These are phyloP conservation scores for Channa argus DNA, from an alignment of 2,113 vertebrate species.

Conservation along the genomic window DNA sequence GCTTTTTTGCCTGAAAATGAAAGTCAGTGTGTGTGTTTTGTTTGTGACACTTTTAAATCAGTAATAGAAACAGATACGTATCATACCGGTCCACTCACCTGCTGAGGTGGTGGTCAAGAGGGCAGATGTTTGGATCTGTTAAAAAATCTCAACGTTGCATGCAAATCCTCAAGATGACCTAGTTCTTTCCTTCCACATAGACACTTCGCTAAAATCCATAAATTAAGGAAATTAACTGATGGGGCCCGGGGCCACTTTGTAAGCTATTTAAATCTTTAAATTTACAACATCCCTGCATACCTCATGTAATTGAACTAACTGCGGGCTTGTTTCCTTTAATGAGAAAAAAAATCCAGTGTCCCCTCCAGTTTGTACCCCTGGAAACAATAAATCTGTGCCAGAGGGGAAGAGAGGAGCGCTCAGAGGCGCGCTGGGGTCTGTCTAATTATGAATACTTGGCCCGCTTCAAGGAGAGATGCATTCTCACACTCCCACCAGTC, in stretches of 20 bases:
- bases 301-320: constrained; percentile 99
- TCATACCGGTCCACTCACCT: constrained; percentile 12
- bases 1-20: constrained; percentile 2
- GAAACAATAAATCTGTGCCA: constrained; percentile 86
- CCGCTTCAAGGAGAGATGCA: constrained; percentile 49
- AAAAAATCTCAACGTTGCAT: constrained; percentile 67
- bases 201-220: constrained; percentile 96
- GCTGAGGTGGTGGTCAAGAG: constrained; percentile 52
- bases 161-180: constrained; percentile 90
- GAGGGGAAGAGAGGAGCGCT: constrained; percentile 72
- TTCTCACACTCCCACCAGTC: constrained; percentile 45
- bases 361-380: constrained; percentile 89
- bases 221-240: constrained; percentile 99
- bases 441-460: constrained; percentile 72
- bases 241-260: constrained; percentile 97
- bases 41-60: neutral
- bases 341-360: constrained; percentile 89
- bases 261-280: constrained; percentile 99
- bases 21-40: neutral
- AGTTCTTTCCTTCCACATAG: constrained; percentile 92
- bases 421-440: constrained; percentile 49
- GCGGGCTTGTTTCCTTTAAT: constrained; percentile 98
- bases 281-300: constrained; percentile 99
- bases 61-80: neutral
- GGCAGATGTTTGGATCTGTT: constrained; percentile 66